These are phyloP conservation scores for Phenganax marumi DNA, from an alignment of 92 coral and sea anemone species.

Conservation along the genomic window DNA sequence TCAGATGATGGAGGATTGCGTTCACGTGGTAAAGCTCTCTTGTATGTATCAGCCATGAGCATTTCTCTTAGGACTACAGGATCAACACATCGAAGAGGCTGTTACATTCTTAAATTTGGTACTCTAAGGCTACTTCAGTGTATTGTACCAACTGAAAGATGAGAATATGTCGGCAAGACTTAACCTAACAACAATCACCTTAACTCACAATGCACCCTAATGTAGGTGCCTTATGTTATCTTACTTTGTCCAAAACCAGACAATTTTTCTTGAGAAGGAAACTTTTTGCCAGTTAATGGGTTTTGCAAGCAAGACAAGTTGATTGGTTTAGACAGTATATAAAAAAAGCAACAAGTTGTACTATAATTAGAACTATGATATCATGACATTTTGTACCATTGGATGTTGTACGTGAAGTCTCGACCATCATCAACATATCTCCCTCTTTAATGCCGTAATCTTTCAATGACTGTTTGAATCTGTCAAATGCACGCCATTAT, in stretches of 20 bases:
- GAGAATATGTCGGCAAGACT: neutral
- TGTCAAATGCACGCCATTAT: conserved; percentile 69
- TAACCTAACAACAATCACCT: neutral
- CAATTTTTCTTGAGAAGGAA: neutral
- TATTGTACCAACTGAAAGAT: conserved; percentile 41
- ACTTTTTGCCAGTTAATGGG: neutral
- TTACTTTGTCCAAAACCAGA: too few species aligned
- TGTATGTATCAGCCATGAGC: conserved; percentile 83
- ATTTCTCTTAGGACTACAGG: conserved; percentile 81
- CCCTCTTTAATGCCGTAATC: conserved; percentile 80
- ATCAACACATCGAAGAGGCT: conserved; percentile 50
- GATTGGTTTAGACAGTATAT: too few species aligned
- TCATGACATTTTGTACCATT: neutral
- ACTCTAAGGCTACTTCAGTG: conserved; percentile 81
- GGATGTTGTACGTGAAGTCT: neutral
- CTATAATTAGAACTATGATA: too few species aligned
- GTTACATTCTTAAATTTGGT: neutral
- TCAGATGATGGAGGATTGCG: conserved; percentile 90
- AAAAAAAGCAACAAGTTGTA: too few species aligned
- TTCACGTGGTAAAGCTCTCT: conserved; percentile 76
- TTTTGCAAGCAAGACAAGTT: too few species aligned
- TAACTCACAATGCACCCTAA: too few species aligned
- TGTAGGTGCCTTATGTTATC: too few species aligned
- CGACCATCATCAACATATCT: conserved; percentile 70
- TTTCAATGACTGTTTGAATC: conserved; percentile 69